These are phyloP conservation scores for Junonia oenone DNA, from an alignment of 2,888 invertebrate genomes.

Conservation along the genomic window DNA sequence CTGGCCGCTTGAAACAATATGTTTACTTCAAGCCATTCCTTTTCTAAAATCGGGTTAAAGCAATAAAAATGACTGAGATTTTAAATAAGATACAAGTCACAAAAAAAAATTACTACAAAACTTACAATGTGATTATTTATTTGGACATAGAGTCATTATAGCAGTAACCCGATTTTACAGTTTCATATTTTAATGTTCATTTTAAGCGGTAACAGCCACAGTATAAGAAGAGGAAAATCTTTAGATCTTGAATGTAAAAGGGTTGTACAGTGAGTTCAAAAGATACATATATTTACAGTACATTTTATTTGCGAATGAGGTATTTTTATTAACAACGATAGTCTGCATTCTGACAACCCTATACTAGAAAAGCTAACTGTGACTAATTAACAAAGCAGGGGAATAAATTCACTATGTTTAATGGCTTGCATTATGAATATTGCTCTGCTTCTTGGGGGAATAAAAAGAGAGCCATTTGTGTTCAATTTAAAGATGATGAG, in stretches of 20 bases:
- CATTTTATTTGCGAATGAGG: constrained; percentile 30
- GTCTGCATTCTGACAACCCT: constrained; percentile 7
- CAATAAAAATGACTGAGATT: constrained; percentile 24
- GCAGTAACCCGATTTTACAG: constrained; percentile 32
- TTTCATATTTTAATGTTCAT: constrained; percentile 27
- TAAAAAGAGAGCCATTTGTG: constrained; percentile 51
- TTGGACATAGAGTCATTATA: constrained; percentile 22
- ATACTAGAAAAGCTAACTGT: constrained; percentile 41
- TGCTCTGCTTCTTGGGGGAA: constrained; percentile 55
- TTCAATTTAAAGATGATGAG: constrained; percentile 49
- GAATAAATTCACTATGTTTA: constrained; percentile 53
- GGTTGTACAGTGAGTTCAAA: constrained; percentile 24
- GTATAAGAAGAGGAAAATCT: constrained; percentile 29
- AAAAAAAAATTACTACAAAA: constrained; percentile 5
- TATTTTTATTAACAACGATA: constrained; percentile 7
- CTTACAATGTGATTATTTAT: constrained; percentile 18
- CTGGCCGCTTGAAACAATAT: constrained; percentile 64
- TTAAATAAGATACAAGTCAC: constrained; percentile 9
- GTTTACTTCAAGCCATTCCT: constrained; percentile 51
- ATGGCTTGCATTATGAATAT: constrained; percentile 62
- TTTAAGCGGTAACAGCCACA: constrained; percentile 51
- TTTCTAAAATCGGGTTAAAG: constrained; percentile 40
- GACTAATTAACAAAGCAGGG: constrained; percentile 54
- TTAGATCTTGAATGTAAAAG: constrained; percentile 34
- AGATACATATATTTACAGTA: constrained; percentile 45